Base-by-base conservation (phyloP, 2,797 vertebrate genomes). In the Mus caroli region DNA sequence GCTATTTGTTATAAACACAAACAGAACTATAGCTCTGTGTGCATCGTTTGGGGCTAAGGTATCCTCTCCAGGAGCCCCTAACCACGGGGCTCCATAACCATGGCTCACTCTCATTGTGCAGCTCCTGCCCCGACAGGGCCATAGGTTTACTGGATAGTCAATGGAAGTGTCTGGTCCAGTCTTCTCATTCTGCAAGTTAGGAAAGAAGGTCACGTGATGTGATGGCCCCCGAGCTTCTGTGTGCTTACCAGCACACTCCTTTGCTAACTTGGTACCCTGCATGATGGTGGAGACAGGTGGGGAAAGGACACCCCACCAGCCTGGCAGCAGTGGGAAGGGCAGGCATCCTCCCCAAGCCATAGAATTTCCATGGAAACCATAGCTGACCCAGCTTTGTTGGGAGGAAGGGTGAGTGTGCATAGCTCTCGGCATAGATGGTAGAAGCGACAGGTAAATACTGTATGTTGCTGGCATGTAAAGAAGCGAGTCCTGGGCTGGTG, bases 81-180 rank as follows among this genome's bases (percentile, higher is more conserved):
- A 43, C 43, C 1, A 1, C 11, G 4, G 26, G 15, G 6, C 34
- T 3, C 19, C 43, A 52, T 0, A 1, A 17, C 9, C 17, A 1
- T 1, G 43, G 15, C 1, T 52, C 34, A 20, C 12, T 20, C 17
- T 58, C 31, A 8, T 13, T 1, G 0, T 50, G n/a, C 19, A 58
- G 40, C 82, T 78, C 78, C 31, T 11, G 15, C 83, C 43, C 19
- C 43, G 24, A 84, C 3, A 0, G 71, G 60, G 28, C 40, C 34
- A 0, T 10, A 13, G 75, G 46, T 85, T 85, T 69, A 60, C 20
- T 24, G 80, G 86, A 85, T 77, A 71, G 79, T 64, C 1, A 0
- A 0, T 71, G 43, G 93, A 82, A 91, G 15, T 73, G 3, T 84
- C 69, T 87, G 86, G 50, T 91, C 46, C 34, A 24, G 1, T 37